Evolutionary conservation across 37 sponge, comb jelly and placozoan genomes (phyloP), one percentile per base, ranked within the genome.

Genomic region (Dysidea cf. avara): DNA sequence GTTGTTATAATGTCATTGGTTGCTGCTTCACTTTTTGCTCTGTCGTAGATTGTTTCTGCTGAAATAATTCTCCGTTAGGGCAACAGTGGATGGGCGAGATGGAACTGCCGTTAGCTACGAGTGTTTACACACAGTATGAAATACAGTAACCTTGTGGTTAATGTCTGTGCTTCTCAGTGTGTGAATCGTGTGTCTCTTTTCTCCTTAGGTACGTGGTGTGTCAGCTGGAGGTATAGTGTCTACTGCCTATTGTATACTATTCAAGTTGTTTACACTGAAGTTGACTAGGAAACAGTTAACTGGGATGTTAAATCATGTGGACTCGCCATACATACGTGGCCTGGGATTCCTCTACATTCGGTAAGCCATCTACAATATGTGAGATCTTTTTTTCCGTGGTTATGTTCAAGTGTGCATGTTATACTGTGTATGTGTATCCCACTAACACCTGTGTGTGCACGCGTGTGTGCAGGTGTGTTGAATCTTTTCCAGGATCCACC

Each of bases 221-320:
- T 92, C 93, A 30, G 93, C 99, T 28, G 99, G 99, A 24, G 99
- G 99, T 17, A 91, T 98, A 31, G 96, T 98, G 33, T 95, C 96
- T 40, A 86, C 92, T 60, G 90, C 99, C 2, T 98, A 61, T 67
- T 95, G 96, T 57, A 81, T 98, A 34, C 90, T 98, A 28, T 98
- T 75, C 81, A 98, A 98, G 68, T 91, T 98, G 30, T 98, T 95
- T 76, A 92, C 93, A 13, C 82, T 98, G 77, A 94, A 86, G 53
- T 78, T 98, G 60, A 98, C 99, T 21, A 82, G 99, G 52, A 95
- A 92, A 62, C 99, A 98, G 71, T 51, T 98, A 26, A 85, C 83
- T n/a, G 87, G 84, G 35, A 79, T 98, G 78, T 57, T 98, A 48
- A 92, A 91, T 61, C 99, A 98, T 63, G 31, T 53, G 0, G 96